Evolutionary conservation across 2,797 vertebrate species (phyloP), one percentile per base, ranked within the genome.

Genomic region (Botia almorhae): DNA sequence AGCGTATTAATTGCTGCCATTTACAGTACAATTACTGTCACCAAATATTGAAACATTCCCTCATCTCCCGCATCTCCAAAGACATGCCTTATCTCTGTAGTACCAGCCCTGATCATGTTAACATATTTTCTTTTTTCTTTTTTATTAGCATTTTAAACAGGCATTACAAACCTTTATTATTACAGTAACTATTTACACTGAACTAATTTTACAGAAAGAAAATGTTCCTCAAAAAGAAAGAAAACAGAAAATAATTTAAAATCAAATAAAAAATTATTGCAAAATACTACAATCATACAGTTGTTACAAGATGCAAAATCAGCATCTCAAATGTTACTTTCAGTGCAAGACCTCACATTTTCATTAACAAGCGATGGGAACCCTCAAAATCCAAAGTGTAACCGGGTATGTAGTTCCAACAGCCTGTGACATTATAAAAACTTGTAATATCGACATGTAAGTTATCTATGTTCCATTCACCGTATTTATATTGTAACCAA

Each of bases 231-330:
- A 19, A 51, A 73, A 29, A 29, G 94, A 87, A 86, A 94, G n/a
- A 87, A 89, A 86, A 85, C 90, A 89, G 90, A 92, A 94, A 94
- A 95, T 94, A 94, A 95, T 94, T 96, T 97, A 97, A 96, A 97
- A 97, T 85, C 86, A 89, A 83, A 86, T 70, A 83, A 92, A 93
- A 94, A 95, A 95, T 96, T 96, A 98, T 98, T 98, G 96, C 96
- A 92, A 95, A 96, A 96, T 96, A 94, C 96, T 96, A 97, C 96
- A 98, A 96, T 97, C 95, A 94, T 95, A 94, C 92, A 92, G 94
- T 94, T 93, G 91, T 94, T 94, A 95, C 87, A 94, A 93, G 96
- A 96, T 96, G 97, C 96, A 93, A 94, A 96, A 95, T 94, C 95
- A 97, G 93, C 97, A 96, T 94, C 92, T 88, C 84, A 84, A 63